Evolutionary conservation across 2,113 vertebrate genomes (phyloP), one percentile per base, ranked within the genome.

Genomic region (Ceratotherium simum): DNA sequence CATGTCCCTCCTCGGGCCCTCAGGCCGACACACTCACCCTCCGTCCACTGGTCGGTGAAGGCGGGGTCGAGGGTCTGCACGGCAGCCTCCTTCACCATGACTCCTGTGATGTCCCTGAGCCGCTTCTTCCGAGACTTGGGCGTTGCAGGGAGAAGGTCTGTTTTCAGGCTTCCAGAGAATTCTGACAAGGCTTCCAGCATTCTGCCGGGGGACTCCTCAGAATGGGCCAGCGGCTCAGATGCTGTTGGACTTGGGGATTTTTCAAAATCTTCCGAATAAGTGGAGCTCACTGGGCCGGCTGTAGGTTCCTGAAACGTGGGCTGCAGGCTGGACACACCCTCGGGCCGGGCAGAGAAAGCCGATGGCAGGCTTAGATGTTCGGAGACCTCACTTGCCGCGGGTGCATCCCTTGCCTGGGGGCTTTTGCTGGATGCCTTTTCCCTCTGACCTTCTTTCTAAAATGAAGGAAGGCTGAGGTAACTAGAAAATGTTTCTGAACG

Each of bases 51-150:
- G 54, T 72, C 97, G 46, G 97, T 14, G 3, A 98, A 97, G 0
- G 93, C 95, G 0, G 97, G 94, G 6, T 98, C 96, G 7, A 93
- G 97, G 0, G 99, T 99, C 99, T 99, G 99, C 18, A 99, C 99
- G 0, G 99, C 99, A 0, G 90, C 97, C 1, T 99, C 99, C 91
- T 93, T 99, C n/a, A 99, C 83, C 0, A 31, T 23, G 0, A 80
- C 97, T 58, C 60, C 86, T 1, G 18, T 72, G 1, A 14, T 21
- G 25, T 0, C 75, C 20, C 3, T 0, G 0, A 0, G 42, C 78
- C 0, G 9, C 8, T 11, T 86, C 4, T 3, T 60, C 65, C 11
- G 0, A 2, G 8, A 0, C 0, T 0, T 0, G 0, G 3, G 33
- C 0, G 83, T 4, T 0, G 56, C 29, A 4, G 54, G 33, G 18